Conservation (phyloP, 2,113 vertebrate species). For the Hemibagrus wyckioides region DNA sequence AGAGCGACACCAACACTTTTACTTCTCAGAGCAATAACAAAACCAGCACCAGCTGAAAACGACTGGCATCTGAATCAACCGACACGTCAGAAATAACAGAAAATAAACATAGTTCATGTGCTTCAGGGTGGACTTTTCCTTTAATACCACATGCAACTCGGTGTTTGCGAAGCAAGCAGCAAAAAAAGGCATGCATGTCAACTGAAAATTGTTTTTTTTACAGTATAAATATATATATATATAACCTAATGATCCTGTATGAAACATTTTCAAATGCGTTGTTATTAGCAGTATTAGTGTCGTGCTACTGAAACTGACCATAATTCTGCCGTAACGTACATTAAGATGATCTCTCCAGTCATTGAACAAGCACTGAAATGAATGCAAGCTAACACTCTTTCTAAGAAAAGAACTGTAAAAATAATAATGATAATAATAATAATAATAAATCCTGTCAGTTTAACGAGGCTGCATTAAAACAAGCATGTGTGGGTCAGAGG, state of each 20-base stretch:
- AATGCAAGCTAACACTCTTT: background rate
- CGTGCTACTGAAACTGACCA: background rate
- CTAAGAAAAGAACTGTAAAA: background rate
- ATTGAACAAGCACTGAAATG: background rate
- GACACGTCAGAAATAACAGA: background rate
- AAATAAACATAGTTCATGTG: background rate
- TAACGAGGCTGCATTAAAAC: background rate
- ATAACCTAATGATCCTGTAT: too few relatives aligned
- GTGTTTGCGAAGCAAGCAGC: background rate
- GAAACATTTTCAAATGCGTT: too few relatives aligned
- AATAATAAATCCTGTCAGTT: background rate
- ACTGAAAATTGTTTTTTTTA: too few relatives aligned
- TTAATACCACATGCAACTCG: background rate
- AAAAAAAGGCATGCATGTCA: background rate
- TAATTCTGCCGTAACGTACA: background rate
- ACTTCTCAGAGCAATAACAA: background rate
- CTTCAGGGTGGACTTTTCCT: background rate
- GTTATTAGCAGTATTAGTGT: too few relatives aligned
- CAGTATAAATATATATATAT: too few relatives aligned
- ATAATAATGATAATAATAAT: too few relatives aligned
- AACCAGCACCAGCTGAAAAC: background rate
- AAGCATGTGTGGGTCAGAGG: background rate
- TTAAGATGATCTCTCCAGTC: background rate
- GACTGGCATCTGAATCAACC: background rate
- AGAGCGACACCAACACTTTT: background rate